These are phyloP conservation scores for Acanthiza pusilla DNA, from an alignment of 2,797 vertebrate genomes.

Conservation along the genomic window DNA sequence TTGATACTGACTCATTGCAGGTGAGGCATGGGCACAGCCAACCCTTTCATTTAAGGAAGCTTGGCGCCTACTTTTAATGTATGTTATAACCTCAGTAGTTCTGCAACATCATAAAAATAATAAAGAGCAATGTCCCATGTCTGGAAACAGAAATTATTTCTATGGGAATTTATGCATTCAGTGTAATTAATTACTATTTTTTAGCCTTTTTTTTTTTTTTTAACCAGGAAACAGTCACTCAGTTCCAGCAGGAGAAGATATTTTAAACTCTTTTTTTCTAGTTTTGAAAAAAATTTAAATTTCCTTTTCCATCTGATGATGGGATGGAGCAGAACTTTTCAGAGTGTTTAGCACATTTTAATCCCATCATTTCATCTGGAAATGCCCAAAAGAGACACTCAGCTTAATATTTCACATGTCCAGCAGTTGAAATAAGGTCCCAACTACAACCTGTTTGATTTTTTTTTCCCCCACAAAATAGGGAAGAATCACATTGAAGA, in stretches of 20 bases:
- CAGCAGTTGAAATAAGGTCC: neutral
- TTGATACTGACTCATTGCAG: neutral
- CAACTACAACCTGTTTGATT: no score
- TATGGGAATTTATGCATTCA: neutral
- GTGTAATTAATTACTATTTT: slow-evolving; percentile 18
- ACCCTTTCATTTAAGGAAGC: neutral
- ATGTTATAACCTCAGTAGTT: slow-evolving; percentile 19
- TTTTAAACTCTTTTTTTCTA: neutral
- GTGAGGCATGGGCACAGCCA: neutral
- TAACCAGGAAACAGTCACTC: neutral
- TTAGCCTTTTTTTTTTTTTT: neutral
- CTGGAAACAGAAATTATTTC: slow-evolving; percentile 49
- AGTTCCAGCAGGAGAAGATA: neutral
- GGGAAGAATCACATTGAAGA: neutral
- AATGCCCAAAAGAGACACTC: neutral
- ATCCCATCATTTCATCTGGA: neutral
- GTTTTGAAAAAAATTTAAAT: neutral
- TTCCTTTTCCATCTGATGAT: neutral
- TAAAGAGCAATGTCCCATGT: slow-evolving; percentile 54
- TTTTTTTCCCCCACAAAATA: neutral
- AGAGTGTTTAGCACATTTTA: neutral
- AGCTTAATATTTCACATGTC: neutral
- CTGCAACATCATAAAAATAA: slow-evolving; percentile 49
- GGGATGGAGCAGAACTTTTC: neutral
- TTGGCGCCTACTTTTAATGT: neutral